A percentile compares a stretch with the other conserved stretches of the same genome.
Evolutionary conservation across 2,113 vertebrate genomes (phyloP).

Genomic region (Rhagologus leucostigma): DNA sequence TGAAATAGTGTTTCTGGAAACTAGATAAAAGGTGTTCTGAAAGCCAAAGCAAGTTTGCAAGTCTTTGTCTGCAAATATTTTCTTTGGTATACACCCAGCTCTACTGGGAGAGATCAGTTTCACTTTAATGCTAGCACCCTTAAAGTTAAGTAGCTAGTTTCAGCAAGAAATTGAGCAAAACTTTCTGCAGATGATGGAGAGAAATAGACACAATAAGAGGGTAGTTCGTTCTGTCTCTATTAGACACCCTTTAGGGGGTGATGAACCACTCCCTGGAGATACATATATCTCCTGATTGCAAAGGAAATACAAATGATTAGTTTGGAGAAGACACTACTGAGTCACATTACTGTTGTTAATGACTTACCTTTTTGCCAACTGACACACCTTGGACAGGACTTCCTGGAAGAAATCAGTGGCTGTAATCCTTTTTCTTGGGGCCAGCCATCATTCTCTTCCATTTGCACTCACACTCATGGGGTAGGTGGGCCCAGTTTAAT

Average conservation of each 20-base stretch:
- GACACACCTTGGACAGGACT: not conserved
- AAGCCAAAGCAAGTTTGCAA: slow-evolving; percentile 4
- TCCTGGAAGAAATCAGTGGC: not conserved
- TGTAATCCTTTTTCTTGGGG: not conserved
- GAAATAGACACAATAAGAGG: not conserved
- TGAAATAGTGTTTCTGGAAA: not conserved
- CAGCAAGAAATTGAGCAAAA: not conserved
- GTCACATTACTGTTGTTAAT: not conserved
- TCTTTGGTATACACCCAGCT: not conserved
- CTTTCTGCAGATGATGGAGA: not conserved
- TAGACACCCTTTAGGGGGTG: not conserved
- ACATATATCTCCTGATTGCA: not conserved
- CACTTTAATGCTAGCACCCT: not conserved
- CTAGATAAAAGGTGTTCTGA: not conserved
- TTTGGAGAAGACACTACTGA: not conserved
- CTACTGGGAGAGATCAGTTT: not conserved
- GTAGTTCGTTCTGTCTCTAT: not conserved
- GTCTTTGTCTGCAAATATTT: slow-evolving; percentile 7
- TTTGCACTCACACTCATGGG: not conserved
- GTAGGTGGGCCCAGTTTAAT: not conserved
- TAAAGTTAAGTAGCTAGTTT: not conserved
- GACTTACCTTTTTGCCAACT: not conserved
- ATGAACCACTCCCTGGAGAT: not conserved
- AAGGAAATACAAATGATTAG: not conserved
- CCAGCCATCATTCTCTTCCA: not conserved